phyloP scores from a whole-genome alignment of 2,888 invertebrate species.

The Dinocampus coccinellae region DNA sequence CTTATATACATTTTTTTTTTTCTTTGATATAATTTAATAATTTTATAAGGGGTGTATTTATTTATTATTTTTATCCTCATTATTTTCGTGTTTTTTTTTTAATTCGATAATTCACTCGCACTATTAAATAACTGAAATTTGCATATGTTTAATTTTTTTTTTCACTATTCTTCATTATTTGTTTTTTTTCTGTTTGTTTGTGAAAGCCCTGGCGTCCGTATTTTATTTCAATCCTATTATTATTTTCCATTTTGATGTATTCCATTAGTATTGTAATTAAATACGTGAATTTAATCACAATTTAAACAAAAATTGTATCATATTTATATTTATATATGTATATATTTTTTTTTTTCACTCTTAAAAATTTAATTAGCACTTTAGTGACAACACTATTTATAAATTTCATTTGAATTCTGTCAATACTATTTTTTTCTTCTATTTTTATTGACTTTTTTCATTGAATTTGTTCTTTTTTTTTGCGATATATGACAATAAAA shows the following conservation, averaged over 20 bases:
- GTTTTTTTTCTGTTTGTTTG: too few relatives aligned
- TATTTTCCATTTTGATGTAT: background rate
- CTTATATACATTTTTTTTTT: background rate
- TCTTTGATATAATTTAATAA: background rate
- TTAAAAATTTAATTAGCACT: background rate
- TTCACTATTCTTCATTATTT: too few relatives aligned
- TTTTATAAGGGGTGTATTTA: background rate
- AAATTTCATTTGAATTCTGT: background rate
- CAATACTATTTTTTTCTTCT: background rate
- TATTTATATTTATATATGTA: constrained; percentile 1
- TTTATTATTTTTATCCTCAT: background rate
- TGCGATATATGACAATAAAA: background rate
- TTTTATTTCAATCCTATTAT: background rate
- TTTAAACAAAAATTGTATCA: background rate
- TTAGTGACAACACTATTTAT: background rate
- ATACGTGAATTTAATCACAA: background rate
- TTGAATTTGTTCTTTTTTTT: background rate
- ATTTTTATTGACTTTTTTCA: background rate
- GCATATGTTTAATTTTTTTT: too few relatives aligned
- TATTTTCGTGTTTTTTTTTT: background rate
- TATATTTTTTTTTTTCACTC: background rate
- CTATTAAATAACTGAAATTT: background rate
- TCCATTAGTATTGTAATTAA: too few relatives aligned
- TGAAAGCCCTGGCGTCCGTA: too few relatives aligned
- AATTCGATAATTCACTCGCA: background rate